A percentile compares a stretch with the other conserved stretches of the same genome.
These are phyloP conservation scores for Andrena praecox DNA, from an alignment of 2,888 invertebrate species.

Conservation along the genomic window DNA sequence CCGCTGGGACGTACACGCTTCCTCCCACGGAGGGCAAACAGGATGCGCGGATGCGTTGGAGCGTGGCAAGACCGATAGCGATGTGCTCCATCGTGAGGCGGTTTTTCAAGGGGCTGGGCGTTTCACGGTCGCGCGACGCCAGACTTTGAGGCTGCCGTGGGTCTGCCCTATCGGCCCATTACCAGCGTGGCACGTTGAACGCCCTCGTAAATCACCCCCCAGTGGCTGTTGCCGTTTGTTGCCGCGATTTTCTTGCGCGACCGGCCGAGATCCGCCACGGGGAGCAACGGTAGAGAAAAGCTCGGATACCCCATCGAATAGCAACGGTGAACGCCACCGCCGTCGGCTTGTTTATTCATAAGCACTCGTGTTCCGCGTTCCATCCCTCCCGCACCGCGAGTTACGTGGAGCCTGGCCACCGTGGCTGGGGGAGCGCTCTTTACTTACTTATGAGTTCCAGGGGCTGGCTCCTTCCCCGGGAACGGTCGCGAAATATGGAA, in stretches of 20 bases:
- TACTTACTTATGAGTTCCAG: slow-evolving; percentile 27
- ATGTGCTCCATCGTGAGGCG: slow-evolving; percentile 59
- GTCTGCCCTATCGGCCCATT: slow-evolving; percentile 77
- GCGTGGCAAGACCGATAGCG: slow-evolving; percentile 77
- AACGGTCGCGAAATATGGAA: slow-evolving; percentile 16
- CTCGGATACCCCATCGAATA: slow-evolving; percentile 1
- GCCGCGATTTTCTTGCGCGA: slow-evolving; percentile 58
- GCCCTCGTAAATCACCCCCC: slow-evolving; percentile 78
- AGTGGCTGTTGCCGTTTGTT: slow-evolving; percentile 70
- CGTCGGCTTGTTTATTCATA: slow-evolving; percentile 43
- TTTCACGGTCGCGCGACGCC: slow-evolving; percentile 78
- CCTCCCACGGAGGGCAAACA: slow-evolving; percentile 45
- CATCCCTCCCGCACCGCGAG: neutral
- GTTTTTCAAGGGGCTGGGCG: slow-evolving; percentile 69
- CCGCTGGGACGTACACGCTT: neutral
- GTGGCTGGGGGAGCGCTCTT: slow-evolving; percentile 20
- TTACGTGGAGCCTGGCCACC: neutral
- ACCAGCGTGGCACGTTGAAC: slow-evolving; percentile 79
- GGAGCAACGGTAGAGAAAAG: slow-evolving; percentile 7
- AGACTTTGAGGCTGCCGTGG: slow-evolving; percentile 76
- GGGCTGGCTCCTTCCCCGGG: slow-evolving; percentile 3
- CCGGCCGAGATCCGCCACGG: neutral
- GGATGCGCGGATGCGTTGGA: slow-evolving; percentile 74
- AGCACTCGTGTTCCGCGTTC: slow-evolving; percentile 28
- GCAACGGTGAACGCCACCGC: neutral